Percentiles rank a stretch among this genome's conserved stretches.
Conservation (phyloP, 2,888 invertebrate genomes). For the Tenthredo livida region DNA sequence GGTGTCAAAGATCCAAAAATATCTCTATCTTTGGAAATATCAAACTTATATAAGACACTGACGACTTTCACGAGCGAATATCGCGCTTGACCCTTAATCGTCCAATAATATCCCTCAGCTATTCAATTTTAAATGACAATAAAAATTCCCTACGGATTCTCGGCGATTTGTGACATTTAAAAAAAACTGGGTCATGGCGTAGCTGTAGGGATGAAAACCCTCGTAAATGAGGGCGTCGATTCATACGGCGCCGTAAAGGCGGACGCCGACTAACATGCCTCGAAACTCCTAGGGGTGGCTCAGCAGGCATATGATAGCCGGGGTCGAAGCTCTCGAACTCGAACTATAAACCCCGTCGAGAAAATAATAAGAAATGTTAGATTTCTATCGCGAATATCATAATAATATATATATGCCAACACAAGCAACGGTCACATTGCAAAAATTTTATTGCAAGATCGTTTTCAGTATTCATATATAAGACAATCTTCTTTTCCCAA, state of each 20-base stretch:
- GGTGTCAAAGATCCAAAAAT: not conserved
- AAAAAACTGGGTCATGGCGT: conserved; percentile 41
- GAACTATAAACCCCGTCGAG: not conserved
- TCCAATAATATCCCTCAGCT: not conserved
- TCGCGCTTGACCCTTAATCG: not conserved
- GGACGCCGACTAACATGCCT: conserved; percentile 4
- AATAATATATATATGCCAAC: not conserved
- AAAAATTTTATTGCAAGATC: too few species aligned
- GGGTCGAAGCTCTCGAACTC: not conserved
- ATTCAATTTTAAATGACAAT: not conserved
- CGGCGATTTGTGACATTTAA: conserved; percentile 19
- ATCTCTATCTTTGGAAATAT: not conserved
- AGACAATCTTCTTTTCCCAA: too few species aligned
- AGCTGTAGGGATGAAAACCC: not conserved
- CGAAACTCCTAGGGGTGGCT: conserved; percentile 31
- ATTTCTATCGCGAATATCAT: not conserved
- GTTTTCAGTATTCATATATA: too few species aligned
- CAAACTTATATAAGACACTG: not conserved
- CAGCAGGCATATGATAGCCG: not conserved
- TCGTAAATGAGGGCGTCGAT: conserved; percentile 1
- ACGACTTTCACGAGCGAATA: not conserved
- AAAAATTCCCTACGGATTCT: not conserved
- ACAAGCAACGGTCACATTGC: not conserved
- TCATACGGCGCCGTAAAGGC: conserved; percentile 8
- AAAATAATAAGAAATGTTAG: conserved; percentile 8